Percentiles rank a stretch among this genome's conserved stretches.
Evolutionary conservation across 2,113 vertebrate genomes (phyloP).

Genomic region (Ginglymostoma cirratum): DNA sequence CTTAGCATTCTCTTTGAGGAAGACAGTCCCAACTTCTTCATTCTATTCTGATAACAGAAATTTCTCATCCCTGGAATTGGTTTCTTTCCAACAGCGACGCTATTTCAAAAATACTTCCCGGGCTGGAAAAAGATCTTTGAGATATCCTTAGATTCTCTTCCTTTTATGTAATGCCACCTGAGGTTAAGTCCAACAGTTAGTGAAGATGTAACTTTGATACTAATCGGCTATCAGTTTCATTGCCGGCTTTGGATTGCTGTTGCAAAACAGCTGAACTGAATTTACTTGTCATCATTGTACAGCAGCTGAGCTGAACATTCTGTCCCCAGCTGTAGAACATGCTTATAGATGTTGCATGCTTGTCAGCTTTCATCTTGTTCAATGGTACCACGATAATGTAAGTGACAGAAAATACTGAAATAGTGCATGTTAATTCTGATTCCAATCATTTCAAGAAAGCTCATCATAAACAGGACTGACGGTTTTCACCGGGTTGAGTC

Average conservation of each 20-base stretch:
- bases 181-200: neutral
- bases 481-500: neutral
- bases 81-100: neutral
- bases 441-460: conserved; percentile 29
- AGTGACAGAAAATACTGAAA: conserved; percentile 14
- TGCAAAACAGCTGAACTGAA: neutral
- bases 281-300: neutral
- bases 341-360: neutral
- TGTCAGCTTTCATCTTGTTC: conserved; percentile 33
- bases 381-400: neutral
- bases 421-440: conserved; percentile 4
- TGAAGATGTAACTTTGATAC: conserved; percentile 21
- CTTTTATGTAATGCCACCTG: neutral
- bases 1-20: too few species aligned
- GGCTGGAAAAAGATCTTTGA: neutral
- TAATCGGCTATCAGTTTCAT: neutral
- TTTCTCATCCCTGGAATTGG: too few species aligned
- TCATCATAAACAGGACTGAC: neutral
- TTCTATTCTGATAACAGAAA: too few species aligned
- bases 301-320: neutral
- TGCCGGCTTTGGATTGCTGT: neutral
- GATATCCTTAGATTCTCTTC: neutral
- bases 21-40: too few species aligned
- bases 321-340: conserved; percentile 21
- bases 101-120: neutral